phyloP scores from a whole-genome alignment of 2,888 invertebrate species.

The Amphipyra tragopoginis region DNA sequence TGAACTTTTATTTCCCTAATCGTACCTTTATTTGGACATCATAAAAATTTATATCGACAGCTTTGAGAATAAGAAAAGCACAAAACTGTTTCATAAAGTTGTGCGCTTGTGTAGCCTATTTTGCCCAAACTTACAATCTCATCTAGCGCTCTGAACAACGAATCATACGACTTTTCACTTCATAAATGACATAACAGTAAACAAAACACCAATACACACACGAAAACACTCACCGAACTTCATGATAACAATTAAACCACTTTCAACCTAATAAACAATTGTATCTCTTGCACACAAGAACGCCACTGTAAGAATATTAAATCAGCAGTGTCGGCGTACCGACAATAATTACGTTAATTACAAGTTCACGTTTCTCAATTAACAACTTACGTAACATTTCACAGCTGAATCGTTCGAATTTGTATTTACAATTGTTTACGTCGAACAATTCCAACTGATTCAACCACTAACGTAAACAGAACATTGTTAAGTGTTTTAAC shows the following conservation, averaged over 20 bases:
- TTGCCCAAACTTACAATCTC: too few species aligned
- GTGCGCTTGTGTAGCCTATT: too few species aligned
- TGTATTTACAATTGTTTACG: conserved; percentile 35
- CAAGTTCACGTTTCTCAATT: conserved; percentile 59
- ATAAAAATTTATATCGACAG: too few species aligned
- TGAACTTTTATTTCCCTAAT: too few species aligned
- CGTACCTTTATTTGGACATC: too few species aligned
- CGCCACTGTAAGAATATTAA: conserved; percentile 20
- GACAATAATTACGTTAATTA: conserved; percentile 55
- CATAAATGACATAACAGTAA: not conserved
- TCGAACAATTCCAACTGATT: conserved; percentile 22
- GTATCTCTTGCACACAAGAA: conserved; percentile 7
- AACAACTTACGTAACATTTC: conserved; percentile 48
- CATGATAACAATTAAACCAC: conserved; percentile 16
- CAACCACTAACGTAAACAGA: conserved; percentile 21
- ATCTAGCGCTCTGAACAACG: too few species aligned
- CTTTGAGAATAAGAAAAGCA: too few species aligned
- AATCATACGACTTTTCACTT: too few species aligned
- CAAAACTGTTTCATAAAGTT: too few species aligned
- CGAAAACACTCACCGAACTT: conserved; percentile 27
- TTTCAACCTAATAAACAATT: conserved; percentile 7
- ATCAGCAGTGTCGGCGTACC: conserved; percentile 19
- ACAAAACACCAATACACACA: not conserved
- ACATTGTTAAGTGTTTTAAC: conserved; percentile 9
- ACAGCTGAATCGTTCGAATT: conserved; percentile 35